Base-by-base conservation (phyloP, 2,113 vertebrate species). In the Edolisoma coerulescens region DNA sequence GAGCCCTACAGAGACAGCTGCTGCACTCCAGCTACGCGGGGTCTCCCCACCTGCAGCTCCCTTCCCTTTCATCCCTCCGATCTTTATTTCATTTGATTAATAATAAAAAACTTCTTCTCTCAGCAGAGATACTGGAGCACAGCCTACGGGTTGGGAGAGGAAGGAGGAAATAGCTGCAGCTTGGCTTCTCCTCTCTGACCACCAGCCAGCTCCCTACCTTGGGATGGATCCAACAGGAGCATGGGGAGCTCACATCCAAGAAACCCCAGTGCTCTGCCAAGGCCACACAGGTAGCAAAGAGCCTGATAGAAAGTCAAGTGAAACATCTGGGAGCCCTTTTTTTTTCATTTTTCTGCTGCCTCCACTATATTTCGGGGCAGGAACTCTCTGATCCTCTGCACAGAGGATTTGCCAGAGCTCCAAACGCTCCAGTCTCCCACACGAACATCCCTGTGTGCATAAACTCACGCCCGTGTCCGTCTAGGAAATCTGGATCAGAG, bases 201-300 rank as follows among this genome's bases (percentile, higher is more conserved):
- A 61, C 23, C 82, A 95, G 92, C 93, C 93, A 96, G 93, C 93
- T 96, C 92, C 59, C 45, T 63, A 21, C 84, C 93, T 80, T 67
- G 5, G 90, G 92, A 75, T 80, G 83, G 75, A 49, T 95, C 90
- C 90, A 91, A 8, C 90, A 84, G 87, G 59, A 95, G 82, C n/a
- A 35, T 1, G 5, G 81, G 81, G 70, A 94, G 75, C 78, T 94
- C 18, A 0, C 71, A 77, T 95, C 90, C 94, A 90, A 93, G 75
- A 57, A 83, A 20, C 68, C 64, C 59, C 76, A 0, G 52, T 7
- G 79, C 82, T 80, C 90, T 94, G 94, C 95, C 93, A 96, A 82
- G 93, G 88, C 96, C 95, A 96, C 90, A 96, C 93, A 94, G 96
- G 93, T 94, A 92, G 95, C 64, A 89, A 32, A 88, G 52, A 77